Evolutionary conservation across 2,797 vertebrate species (phyloP).

Genomic region (Parauchenoglanis ngamensis): DNA sequence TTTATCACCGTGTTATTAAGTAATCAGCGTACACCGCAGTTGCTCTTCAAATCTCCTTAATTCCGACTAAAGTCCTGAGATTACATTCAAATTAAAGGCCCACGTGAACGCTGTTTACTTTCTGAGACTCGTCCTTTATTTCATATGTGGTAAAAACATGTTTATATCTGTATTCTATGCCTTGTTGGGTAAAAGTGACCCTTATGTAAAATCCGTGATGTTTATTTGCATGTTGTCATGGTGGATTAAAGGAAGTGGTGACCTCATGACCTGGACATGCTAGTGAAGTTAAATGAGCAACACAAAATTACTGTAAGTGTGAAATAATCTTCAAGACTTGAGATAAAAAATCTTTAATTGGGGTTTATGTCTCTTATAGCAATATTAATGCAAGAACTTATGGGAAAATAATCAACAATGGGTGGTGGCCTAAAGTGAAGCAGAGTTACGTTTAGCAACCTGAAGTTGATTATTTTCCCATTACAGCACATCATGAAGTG

Average conservation of each 20-base stretch:
- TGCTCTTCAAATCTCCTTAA: constrained; percentile 72
- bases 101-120: constrained; percentile 71
- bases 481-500: not conserved
- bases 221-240: constrained; percentile 27
- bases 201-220: constrained; percentile 49
- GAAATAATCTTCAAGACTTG: not conserved
- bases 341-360: too few relatives aligned
- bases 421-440: not conserved
- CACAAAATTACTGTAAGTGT: not conserved
- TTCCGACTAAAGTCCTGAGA: constrained; percentile 70
- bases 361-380: not conserved
- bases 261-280: not conserved
- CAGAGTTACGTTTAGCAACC: not conserved
- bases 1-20: constrained; percentile 82
- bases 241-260: constrained; percentile 1
- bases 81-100: constrained; percentile 77
- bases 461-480: not conserved
- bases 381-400: not conserved
- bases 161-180: constrained; percentile 41
- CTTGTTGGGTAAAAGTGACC: constrained; percentile 39
- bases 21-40: constrained; percentile 76
- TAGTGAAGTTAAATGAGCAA: not conserved
- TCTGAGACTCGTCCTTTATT: constrained; percentile 68
- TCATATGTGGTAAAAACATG: constrained; percentile 47
- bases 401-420: not conserved